Conservation (phyloP, 2,888 invertebrate genomes). For the Neoitamus cyanurus region DNA sequence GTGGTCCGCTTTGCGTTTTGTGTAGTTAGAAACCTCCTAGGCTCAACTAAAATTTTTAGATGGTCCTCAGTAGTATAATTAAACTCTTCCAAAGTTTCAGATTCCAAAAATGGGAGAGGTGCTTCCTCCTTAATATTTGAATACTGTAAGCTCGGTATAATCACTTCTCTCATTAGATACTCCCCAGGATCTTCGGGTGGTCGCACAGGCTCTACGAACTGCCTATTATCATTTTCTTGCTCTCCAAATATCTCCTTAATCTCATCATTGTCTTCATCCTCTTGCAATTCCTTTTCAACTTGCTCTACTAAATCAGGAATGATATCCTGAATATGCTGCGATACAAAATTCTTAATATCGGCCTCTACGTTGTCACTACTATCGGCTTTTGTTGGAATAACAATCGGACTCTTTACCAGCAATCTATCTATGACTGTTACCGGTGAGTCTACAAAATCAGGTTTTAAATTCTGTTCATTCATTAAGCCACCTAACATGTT, state of each 20-base stretch:
- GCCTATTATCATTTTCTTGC: slow-evolving; percentile 10
- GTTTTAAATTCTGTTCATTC: slow-evolving; percentile 40
- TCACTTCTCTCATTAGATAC: slow-evolving; percentile 62
- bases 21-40: slow-evolving; percentile 55
- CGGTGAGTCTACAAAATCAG: slow-evolving; percentile 47
- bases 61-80: slow-evolving; percentile 56
- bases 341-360: slow-evolving; percentile 64
- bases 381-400: slow-evolving; percentile 49
- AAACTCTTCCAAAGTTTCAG: slow-evolving; percentile 60
- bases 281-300: slow-evolving; percentile 63
- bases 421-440: slow-evolving; percentile 58
- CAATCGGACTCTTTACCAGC: slow-evolving; percentile 64
- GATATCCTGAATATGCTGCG: slow-evolving; percentile 66
- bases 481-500: slow-evolving; percentile 61
- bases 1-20: slow-evolving; percentile 55
- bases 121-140: slow-evolving; percentile 59
- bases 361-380: slow-evolving; percentile 52
- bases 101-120: slow-evolving; percentile 57
- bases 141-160: slow-evolving; percentile 61
- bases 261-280: slow-evolving; percentile 52
- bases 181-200: slow-evolving; percentile 55
- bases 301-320: slow-evolving; percentile 65
- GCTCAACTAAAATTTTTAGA: slow-evolving; percentile 54
- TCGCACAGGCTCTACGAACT: not conserved
- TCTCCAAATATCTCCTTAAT: slow-evolving; percentile 11